Evolutionary conservation across 2,113 vertebrate species (phyloP).

Genomic region (Baryphthengus martii): DNA sequence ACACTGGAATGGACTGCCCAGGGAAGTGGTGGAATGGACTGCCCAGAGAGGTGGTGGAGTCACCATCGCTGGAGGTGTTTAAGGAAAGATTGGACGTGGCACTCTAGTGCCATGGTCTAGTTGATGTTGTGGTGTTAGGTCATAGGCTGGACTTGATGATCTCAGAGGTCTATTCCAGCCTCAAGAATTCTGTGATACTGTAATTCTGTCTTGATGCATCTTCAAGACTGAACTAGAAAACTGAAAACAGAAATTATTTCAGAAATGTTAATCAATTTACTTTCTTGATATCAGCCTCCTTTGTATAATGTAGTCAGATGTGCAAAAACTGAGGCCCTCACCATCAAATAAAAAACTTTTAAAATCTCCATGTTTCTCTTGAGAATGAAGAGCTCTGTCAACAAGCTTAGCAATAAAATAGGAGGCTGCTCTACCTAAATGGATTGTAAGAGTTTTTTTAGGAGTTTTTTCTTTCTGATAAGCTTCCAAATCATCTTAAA

Average conservation of each 20-base stretch:
- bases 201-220: no score
- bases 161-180: no score
- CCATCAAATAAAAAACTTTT: not conserved
- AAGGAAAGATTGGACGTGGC: no score
- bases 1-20: no score
- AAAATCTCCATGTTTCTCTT: not conserved
- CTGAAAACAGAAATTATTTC: not conserved
- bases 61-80: no score
- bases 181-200: no score
- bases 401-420: not conserved
- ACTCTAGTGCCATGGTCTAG: no score
- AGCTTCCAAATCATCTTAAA: not conserved
- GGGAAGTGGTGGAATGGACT: no score
- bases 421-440: not conserved
- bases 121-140: no score
- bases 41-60: no score
- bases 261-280: not conserved
- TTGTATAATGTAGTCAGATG: not conserved
- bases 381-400: not conserved
- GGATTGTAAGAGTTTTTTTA: not conserved
- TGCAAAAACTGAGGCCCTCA: not conserved
- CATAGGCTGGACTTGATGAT: no score
- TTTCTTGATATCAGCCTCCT: not conserved
- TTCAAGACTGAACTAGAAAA: not conserved
- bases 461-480: not conserved